Conservation (phyloP, 2,888 invertebrate genomes). For the Podotricha telesiphe region DNA sequence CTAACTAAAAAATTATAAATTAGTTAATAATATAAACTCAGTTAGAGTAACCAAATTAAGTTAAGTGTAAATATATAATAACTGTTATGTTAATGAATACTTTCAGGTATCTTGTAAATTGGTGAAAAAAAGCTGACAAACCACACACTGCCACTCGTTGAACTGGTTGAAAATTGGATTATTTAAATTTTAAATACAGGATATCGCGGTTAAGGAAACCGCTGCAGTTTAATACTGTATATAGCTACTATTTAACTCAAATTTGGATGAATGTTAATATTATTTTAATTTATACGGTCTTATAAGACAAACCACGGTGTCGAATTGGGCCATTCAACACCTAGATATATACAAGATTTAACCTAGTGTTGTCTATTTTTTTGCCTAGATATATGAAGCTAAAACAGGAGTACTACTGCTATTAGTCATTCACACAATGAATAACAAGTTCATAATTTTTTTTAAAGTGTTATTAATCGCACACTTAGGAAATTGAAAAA, state of each 20-base stretch:
- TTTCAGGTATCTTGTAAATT: constrained; percentile 1
- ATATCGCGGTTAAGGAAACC: not conserved
- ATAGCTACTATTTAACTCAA: not conserved
- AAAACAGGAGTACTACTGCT: not conserved
- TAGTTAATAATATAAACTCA: no score
- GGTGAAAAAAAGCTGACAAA: constrained; percentile 9
- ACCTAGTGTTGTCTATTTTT: no score
- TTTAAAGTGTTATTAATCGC: no score
- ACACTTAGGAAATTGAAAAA: no score
- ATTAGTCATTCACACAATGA: constrained; percentile 21
- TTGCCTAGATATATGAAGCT: not conserved
- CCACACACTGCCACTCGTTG: constrained; percentile 3
- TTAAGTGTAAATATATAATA: not conserved
- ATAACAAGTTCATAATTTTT: no score
- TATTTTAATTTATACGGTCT: not conserved
- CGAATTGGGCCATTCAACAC: not conserved
- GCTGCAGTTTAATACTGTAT: not conserved
- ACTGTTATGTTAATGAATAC: constrained; percentile 10
- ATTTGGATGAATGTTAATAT: no score
- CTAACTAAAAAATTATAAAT: no score
- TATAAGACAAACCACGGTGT: not conserved
- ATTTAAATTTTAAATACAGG: not conserved
- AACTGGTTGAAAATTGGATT: constrained; percentile 13
- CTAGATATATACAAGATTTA: not conserved
- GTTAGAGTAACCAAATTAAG: not conserved